Evolutionary conservation across 2,888 invertebrate species (phyloP).

Genomic region (Brachypalpus laphriformis): DNA sequence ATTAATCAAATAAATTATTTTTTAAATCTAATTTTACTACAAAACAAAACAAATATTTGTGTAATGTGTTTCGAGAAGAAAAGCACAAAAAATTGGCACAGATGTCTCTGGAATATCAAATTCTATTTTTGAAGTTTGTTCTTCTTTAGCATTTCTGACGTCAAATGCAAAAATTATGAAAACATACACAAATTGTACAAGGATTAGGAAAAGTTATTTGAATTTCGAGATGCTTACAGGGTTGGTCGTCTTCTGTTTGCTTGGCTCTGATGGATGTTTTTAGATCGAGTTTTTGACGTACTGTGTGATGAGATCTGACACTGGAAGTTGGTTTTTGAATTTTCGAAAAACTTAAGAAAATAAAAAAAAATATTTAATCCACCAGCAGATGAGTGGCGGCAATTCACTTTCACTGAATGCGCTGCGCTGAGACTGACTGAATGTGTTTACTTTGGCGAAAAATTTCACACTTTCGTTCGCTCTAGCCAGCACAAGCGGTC

Average conservation of each 20-base stretch:
- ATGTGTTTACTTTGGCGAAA: conserved; percentile 21
- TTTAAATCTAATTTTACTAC: not conserved
- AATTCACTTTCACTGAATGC: conserved; percentile 62
- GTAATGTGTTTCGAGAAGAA: not conserved
- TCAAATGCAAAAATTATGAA: conserved; percentile 38
- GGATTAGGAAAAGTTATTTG: not conserved
- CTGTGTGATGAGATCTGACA: not conserved
- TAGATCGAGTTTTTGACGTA: not conserved
- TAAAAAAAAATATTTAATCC: not conserved
- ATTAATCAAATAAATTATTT: conserved; percentile 1
- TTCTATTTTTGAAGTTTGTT: conserved; percentile 40
- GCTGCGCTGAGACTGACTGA: conserved; percentile 31
- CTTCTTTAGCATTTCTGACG: conserved; percentile 23
- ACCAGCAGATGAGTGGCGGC: not conserved
- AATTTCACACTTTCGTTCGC: conserved; percentile 20
- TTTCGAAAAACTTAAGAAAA: not conserved
- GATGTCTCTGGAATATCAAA: conserved; percentile 60
- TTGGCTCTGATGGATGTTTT: not conserved
- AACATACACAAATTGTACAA: conserved; percentile 6
- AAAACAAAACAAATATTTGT: conserved; percentile 7
- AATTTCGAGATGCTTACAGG: conserved; percentile 2
- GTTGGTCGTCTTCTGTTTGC: not conserved
- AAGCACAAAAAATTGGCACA: conserved; percentile 40
- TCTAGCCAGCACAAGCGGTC: conserved; percentile 1
- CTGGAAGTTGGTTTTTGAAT: not conserved